Conservation (phyloP, 2,113 vertebrate genomes). For the Platysternon megacephalum region DNA sequence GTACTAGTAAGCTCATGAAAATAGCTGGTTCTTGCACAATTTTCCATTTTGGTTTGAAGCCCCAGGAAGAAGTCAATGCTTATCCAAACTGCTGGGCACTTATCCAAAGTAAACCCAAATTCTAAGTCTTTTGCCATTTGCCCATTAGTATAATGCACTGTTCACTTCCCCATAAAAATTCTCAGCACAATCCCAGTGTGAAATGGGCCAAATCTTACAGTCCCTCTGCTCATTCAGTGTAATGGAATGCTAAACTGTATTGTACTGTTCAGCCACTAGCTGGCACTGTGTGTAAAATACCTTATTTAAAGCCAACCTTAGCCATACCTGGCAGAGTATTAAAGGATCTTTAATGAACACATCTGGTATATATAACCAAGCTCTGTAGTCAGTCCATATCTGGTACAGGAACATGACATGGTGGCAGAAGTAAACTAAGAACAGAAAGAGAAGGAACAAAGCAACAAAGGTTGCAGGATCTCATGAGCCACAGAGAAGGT, state of each 20-base stretch:
- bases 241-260: neutral
- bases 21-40: neutral
- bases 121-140: neutral
- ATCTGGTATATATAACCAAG: neutral
- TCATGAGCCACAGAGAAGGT: neutral
- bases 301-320: neutral
- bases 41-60: neutral
- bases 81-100: rapidly evolving
- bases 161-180: rapidly evolving
- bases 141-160: neutral
- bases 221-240: neutral
- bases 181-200: rapidly evolving
- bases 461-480: neutral
- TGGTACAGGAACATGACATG: neutral
- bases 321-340: neutral
- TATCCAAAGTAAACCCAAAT: neutral
- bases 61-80: neutral
- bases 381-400: neutral
- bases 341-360: neutral
- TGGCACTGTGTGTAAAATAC: neutral
- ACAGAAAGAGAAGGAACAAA: neutral
- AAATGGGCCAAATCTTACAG: neutral
- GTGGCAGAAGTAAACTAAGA: neutral
- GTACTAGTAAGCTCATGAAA: rapidly evolving
- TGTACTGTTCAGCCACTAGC: neutral